phyloP scores from a whole-genome alignment of 2,888 invertebrate genomes.

The Syrphus vitripennis region DNA sequence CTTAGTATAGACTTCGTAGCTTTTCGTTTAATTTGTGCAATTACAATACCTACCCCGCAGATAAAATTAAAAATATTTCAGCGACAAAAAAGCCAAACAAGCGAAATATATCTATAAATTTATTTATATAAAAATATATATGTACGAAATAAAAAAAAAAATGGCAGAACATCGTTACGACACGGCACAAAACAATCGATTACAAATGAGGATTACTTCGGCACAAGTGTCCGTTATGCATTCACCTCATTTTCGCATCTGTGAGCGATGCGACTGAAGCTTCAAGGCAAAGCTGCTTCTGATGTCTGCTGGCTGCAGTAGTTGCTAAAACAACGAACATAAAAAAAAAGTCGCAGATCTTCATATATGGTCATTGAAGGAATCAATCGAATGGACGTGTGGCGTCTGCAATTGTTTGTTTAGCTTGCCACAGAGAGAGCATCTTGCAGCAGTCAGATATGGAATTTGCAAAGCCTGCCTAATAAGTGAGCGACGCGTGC shows the following conservation, averaged over 20 bases:
- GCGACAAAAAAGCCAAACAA: neutral
- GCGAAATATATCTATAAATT: constrained; percentile 5
- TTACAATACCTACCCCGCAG: neutral
- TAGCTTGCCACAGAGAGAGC: constrained; percentile 44
- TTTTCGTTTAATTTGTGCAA: neutral
- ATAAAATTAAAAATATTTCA: neutral
- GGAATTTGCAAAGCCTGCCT: constrained; percentile 66
- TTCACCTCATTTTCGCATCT: constrained; percentile 69
- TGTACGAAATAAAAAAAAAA: constrained; percentile 6
- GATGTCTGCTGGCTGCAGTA: neutral
- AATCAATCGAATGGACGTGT: constrained; percentile 72
- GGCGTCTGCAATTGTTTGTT: constrained; percentile 73
- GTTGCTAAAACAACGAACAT: neutral
- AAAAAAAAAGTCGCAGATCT: constrained; percentile 1
- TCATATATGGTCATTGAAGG: constrained; percentile 66
- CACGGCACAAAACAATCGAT: constrained; percentile 71
- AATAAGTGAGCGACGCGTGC: constrained; percentile 58
- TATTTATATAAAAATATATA: constrained; percentile 1
- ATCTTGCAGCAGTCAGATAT: constrained; percentile 45
- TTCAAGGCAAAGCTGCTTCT: constrained; percentile 12
- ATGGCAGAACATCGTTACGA: constrained; percentile 66
- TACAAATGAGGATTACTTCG: constrained; percentile 73
- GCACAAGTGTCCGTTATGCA: constrained; percentile 71
- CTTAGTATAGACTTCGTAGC: too few species aligned
- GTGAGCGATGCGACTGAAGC: constrained; percentile 3